phyloP scores from a whole-genome alignment of 2,797 vertebrate genomes.

The Oceanodroma leucorhoa region DNA sequence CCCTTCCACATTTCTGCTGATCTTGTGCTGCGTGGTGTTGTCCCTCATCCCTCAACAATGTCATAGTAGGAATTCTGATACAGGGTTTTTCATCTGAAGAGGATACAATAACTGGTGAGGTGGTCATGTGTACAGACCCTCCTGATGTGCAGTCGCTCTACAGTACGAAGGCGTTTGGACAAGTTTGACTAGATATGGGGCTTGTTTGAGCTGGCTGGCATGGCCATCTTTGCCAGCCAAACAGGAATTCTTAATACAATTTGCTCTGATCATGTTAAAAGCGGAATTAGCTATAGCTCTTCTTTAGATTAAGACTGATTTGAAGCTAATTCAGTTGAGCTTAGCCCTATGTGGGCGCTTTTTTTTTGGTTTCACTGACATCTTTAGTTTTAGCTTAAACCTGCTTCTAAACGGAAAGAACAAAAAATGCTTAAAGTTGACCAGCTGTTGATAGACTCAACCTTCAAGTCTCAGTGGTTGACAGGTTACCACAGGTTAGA shows the following conservation, averaged over 20 bases:
- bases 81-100: background rate
- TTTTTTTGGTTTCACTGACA: background rate
- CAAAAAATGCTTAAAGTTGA: background rate
- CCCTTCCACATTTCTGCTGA: background rate
- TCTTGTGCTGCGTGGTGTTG: background rate
- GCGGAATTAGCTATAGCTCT: background rate
- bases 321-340: background rate
- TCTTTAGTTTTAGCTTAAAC: background rate
- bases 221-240: background rate
- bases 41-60: background rate
- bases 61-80: background rate
- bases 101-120: background rate
- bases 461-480: background rate
- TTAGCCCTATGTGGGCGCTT: background rate
- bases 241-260: background rate
- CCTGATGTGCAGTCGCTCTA: background rate
- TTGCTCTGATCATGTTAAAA: background rate
- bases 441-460: background rate
- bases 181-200: background rate
- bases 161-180: background rate
- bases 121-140: background rate
- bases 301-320: background rate
- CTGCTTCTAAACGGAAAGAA: background rate
- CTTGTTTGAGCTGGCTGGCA: background rate
- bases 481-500: background rate